Base-by-base conservation (phyloP, 2,888 invertebrate genomes). In the Tanytarsus gracilentus region DNA sequence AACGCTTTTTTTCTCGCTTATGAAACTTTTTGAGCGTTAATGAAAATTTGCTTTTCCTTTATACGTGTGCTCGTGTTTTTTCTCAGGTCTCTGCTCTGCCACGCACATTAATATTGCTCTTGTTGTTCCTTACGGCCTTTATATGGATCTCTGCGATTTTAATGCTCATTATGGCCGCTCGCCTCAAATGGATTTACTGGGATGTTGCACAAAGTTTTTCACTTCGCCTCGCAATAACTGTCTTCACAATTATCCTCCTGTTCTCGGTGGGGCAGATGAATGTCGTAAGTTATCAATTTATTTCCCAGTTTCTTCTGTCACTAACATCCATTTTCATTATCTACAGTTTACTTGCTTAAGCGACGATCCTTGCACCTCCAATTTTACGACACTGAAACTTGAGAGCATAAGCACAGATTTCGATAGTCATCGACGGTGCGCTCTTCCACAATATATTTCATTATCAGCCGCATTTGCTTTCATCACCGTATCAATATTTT, bases 211-310 rank as follows among this genome's bases (percentile, higher is more conserved):
- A 87, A 66, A 88, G 88, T 61, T 89, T 90, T 65, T 82, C 86
- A 0, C 75, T 93, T 39, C 80, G 93, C 63, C 79, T 92, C 66
- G 88, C 90, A 58, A 87, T 93, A 25, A 90, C 91, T 4, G 85
- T 90, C 16, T 89, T 92, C 67, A 91, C 92, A 2, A 85, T 92
- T 62, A 82, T 92, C 8, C 77, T 93, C 62, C 84, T 92, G 30
- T 92, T 92, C 71, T 86, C 90, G 51, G 89, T 92, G 64, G 89
- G 90, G 53, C 92, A 93, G 77, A 89, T 92, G 63, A 94, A 94
- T 79, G 89, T 92, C 78, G 92, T 93, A 77, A 82, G 89, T 82
- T 64, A 16, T 50, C 14, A 36, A 3, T n/a, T 3, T 7, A 23
- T 44, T 5, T 0, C 9, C 14, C 50, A 40, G 48, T 29, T 36